Evolutionary conservation across 2,888 invertebrate genomes (phyloP).

Genomic region (Nymphalis c-album): DNA sequence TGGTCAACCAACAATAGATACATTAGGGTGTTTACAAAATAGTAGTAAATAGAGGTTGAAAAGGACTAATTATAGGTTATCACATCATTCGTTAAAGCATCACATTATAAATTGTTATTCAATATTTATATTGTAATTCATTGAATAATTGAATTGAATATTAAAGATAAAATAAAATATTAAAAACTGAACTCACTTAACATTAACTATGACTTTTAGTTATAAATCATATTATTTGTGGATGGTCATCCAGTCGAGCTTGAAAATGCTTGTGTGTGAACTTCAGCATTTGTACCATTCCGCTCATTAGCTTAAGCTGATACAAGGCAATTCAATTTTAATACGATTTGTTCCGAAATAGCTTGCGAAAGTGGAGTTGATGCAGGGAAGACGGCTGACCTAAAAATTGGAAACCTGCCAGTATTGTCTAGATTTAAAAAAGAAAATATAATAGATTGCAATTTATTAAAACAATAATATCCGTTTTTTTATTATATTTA

Average conservation of each 20-base stretch:
- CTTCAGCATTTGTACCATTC: conserved; percentile 6
- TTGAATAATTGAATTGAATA: too few relatives aligned
- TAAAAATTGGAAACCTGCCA: conserved; percentile 20
- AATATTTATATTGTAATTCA: too few relatives aligned
- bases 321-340: conserved; percentile 27
- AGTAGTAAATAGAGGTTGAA: too few relatives aligned
- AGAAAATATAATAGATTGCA: conserved; percentile 14
- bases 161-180: too few relatives aligned
- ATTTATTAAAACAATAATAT: conserved; percentile 6
- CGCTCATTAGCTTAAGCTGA: conserved; percentile 22
- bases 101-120: too few relatives aligned
- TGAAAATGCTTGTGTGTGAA: background rate
- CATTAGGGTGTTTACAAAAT: too few relatives aligned
- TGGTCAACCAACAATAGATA: too few relatives aligned
- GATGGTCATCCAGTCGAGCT: background rate
- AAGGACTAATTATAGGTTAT: too few relatives aligned
- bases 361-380: conserved; percentile 15
- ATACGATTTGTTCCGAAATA: conserved; percentile 11
- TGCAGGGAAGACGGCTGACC: conserved; percentile 20
- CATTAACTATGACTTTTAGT: background rate
- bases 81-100: too few relatives aligned
- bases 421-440: conserved; percentile 13
- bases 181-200: too few relatives aligned
- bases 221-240: background rate
- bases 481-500: background rate